A percentile compares a stretch with the other conserved stretches of the same genome.
phyloP scores from a whole-genome alignment of 2,797 vertebrate genomes.

The Trichosurus vulpecula region DNA sequence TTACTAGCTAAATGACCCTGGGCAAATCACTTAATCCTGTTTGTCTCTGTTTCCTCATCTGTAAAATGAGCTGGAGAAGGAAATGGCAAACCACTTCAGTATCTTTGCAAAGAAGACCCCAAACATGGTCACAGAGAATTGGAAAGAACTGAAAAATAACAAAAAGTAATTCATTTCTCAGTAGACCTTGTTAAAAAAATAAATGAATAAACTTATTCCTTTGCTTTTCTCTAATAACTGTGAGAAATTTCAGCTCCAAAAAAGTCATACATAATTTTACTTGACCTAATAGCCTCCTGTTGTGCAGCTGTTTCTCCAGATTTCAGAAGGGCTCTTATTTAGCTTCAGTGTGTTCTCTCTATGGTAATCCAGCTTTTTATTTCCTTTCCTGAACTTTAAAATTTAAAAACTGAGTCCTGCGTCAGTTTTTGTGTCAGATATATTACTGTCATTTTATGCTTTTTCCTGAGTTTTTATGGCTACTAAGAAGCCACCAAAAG shows the following conservation, averaged over 20 bases:
- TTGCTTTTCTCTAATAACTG: conserved; percentile 27
- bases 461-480: not conserved
- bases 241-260: conserved; percentile 26
- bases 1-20: not conserved
- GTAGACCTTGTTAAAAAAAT: not conserved
- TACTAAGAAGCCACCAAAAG: conserved; percentile 11
- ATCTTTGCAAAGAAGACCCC: no score
- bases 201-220: conserved; percentile 25
- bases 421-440: not conserved
- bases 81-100: not conserved
- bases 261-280: conserved; percentile 42
- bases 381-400: conserved; percentile 28
- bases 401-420: not conserved
- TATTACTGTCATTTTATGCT: not conserved
- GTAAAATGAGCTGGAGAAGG: not conserved
- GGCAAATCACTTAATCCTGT: not conserved
- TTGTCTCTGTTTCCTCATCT: not conserved
- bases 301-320: conserved; percentile 18
- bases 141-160: not conserved
- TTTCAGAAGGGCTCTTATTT: conserved; percentile 31
- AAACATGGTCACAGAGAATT: not conserved
- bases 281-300: conserved; percentile 23
- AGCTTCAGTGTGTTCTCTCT: conserved; percentile 9
- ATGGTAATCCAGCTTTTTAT: not conserved
- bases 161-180: not conserved